Base-by-base conservation (phyloP, 2,888 invertebrate species). In the Microctonus hyperodae region DNA sequence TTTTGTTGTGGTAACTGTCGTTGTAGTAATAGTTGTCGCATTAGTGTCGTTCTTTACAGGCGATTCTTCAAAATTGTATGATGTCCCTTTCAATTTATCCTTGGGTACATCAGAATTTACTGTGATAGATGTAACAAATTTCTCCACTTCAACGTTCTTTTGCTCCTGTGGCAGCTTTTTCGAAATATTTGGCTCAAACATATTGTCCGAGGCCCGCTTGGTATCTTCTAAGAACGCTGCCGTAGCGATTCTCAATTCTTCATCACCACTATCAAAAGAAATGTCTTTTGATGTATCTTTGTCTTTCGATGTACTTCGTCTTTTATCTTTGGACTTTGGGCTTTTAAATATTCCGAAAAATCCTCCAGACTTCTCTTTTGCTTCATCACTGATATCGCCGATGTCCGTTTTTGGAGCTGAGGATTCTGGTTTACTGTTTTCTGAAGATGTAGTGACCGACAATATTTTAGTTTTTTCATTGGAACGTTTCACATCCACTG, bases 241-340 rank as follows among this genome's bases (percentile, higher is more conserved):
- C 9, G 81, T 81, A 10, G 71, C 68, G 9, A 76, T 70, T 67
- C 78, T 73, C 11, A 76, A 44, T 57, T 82, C 81, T 65, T 82
- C 82, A 35, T 83, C 82, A 0, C 78, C 77, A 40, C 81, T 82
- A 33, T 81, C 81, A 16, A 80, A 77, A 0, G 83, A 82, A 1
- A 76, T 67, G 9, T 80, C 80, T 33, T 79, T 81, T 2, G 81
- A 78, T 1, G 76, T 71, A 57, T 76, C 77, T 40, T 75, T 76
- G 16, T 82, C 81, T 53, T 75, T 76, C 0, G 81, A 55, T 16
- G 31, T 28, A 3, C 79, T 81, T 59, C 79, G 74, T 57, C 78
- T 66, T 22, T 73, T 74, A 10, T 70, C 65, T 31, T 71, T 72
- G n/a, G 73, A 70, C 64, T 70, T 74, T 0, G 74, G 74, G 31